Evolutionary conservation across 2,797 vertebrate species (phyloP).

Genomic region (Florisuga fusca): DNA sequence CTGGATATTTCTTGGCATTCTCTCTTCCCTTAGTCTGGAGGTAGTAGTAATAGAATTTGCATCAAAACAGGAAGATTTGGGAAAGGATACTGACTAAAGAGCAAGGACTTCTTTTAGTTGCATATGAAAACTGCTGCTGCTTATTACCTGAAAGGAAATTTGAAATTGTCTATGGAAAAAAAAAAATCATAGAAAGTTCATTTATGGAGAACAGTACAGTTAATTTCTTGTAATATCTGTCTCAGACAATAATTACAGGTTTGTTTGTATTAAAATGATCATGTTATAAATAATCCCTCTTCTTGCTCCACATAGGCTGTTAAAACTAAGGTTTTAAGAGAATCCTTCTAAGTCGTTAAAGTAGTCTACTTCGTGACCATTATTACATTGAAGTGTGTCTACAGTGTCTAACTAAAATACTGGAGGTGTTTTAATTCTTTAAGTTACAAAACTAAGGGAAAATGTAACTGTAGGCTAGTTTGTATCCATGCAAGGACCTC

Average conservation of each 20-base stretch:
- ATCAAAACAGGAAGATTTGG: neutral
- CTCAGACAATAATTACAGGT: neutral
- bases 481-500: neutral
- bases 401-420: neutral
- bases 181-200: neutral
- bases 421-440: neutral
- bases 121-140: neutral
- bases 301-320: neutral
- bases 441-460: neutral
- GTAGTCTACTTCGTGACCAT: neutral
- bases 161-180: neutral
- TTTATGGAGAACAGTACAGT: neutral
- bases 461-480: neutral
- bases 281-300: neutral
- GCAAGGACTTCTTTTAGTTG: neutral
- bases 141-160: neutral
- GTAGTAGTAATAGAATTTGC: neutral
- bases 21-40: neutral
- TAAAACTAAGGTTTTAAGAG: neutral
- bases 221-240: neutral
- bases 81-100: neutral
- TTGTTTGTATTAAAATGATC: neutral
- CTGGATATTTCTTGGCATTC: neutral
- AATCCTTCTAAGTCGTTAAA: neutral
- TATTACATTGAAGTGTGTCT: neutral